phyloP scores from a whole-genome alignment of 1,140 invertebrate genomes.

The Megalopta genalis region DNA sequence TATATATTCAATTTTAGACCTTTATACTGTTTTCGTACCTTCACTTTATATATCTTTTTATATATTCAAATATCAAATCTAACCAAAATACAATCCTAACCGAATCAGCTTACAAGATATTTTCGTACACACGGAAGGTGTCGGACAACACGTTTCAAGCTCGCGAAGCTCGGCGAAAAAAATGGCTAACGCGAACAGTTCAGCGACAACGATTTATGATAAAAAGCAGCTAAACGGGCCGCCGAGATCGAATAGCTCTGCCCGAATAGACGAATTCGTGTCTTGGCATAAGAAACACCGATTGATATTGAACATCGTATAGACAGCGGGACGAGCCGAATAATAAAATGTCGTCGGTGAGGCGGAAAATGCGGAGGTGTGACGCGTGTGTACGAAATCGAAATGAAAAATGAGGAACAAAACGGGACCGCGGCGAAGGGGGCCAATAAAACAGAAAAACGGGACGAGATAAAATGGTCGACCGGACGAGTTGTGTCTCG shows the following conservation, averaged over 20 bases:
- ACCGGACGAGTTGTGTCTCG: background rate
- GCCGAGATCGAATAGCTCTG: slow-evolving; percentile 27
- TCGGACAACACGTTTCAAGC: no score
- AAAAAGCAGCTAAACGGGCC: background rate
- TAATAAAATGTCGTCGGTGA: slow-evolving; percentile 11
- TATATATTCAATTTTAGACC: no score
- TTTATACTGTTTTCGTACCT: no score
- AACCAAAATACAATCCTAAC: no score
- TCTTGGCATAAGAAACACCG: background rate
- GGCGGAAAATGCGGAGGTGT: background rate
- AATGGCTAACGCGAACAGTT: no score
- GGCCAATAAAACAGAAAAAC: slow-evolving; percentile 16
- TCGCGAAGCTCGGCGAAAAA: no score
- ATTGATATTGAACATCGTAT: slow-evolving; percentile 1
- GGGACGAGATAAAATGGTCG: background rate
- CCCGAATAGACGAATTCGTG: background rate
- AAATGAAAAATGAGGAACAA: background rate
- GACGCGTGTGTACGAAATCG: background rate
- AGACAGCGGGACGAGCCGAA: background rate
- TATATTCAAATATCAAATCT: no score
- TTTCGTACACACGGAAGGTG: no score
- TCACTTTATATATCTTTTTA: no score
- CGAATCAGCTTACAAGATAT: no score
- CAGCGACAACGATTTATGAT: no score
- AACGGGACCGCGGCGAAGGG: slow-evolving; percentile 7